A percentile compares a stretch with the other conserved stretches of the same genome.
phyloP scores from a whole-genome alignment of 2,113 vertebrate genomes.

The Dromiciops gliroides region DNA sequence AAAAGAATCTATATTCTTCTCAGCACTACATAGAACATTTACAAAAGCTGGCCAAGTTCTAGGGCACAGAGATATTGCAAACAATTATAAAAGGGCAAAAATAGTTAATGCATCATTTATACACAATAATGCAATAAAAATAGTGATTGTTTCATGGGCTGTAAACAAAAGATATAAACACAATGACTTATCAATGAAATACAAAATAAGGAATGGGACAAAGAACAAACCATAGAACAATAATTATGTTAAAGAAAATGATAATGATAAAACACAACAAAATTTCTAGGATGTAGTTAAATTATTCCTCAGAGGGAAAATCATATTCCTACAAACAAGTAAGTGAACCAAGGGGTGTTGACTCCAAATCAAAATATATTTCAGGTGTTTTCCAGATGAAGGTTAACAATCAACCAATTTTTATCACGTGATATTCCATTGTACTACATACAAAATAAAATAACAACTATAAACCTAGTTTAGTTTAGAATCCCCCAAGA shows the following conservation, averaged over 20 bases:
- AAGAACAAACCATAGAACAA: not conserved
- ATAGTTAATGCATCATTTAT: not conserved
- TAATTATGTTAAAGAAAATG: not conserved
- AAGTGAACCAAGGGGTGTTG: constrained; percentile 6
- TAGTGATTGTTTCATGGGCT: not conserved
- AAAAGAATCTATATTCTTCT: not conserved
- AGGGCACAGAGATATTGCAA: not conserved
- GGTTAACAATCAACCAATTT: not conserved
- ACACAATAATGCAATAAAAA: not conserved
- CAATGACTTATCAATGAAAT: not conserved
- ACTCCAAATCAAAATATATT: constrained; percentile 10
- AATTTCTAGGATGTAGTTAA: not conserved
- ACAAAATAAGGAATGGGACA: not conserved
- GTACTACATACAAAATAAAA: constrained; percentile 40
- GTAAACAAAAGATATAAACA: not conserved
- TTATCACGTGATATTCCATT: not conserved
- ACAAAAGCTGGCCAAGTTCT: not conserved
- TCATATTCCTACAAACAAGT: not conserved
- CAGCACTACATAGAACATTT: not conserved
- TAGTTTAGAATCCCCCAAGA: not conserved
- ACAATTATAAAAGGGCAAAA: not conserved
- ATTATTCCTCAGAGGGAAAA: not conserved
- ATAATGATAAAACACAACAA: not conserved
- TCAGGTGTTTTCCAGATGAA: not conserved
- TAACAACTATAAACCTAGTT: constrained; percentile 11